Evolutionary conservation across 1,140 invertebrate genomes (phyloP).

Genomic region (Coptotermes formosanus): DNA sequence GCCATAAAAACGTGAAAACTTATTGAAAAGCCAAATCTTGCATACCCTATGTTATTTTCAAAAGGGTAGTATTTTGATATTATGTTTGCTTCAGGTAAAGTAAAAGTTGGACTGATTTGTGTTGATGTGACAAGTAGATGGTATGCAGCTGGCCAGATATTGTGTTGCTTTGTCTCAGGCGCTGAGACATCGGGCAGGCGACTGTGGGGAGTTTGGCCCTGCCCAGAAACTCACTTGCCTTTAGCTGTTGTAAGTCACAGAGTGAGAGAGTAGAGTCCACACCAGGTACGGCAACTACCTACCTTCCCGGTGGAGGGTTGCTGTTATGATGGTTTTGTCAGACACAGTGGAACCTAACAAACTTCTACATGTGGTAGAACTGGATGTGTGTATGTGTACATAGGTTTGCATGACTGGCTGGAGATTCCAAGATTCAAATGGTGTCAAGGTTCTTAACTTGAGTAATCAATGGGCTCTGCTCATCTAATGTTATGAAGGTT

Average conservation of each 20-base stretch:
- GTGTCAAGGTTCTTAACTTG: conserved; percentile 7
- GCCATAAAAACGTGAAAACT: too few species aligned
- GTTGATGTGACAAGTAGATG: background rate
- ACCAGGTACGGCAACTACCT: conserved; percentile 25
- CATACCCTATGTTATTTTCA: too few species aligned
- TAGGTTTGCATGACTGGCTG: conserved; percentile 17
- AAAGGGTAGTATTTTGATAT: background rate
- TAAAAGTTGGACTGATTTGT: too few species aligned
- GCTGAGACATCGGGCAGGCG: conserved; percentile 21
- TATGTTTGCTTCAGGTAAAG: background rate
- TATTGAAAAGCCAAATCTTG: background rate
- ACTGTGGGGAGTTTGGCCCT: background rate
- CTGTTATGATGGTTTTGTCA: conserved; percentile 3
- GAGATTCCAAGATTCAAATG: background rate
- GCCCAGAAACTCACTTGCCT: background rate
- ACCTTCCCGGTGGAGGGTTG: conserved; percentile 16
- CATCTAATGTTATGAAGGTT: too few species aligned
- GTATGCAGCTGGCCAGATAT: background rate
- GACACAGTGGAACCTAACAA: too few species aligned
- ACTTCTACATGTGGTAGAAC: background rate
- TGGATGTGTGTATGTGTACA: conserved; percentile 13
- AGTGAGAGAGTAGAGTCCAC: conserved; percentile 14
- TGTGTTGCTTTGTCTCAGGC: conserved; percentile 29
- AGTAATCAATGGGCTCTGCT: background rate
- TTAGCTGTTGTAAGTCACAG: conserved; percentile 29